A percentile compares a stretch with the other conserved stretches of the same genome.
phyloP scores from a whole-genome alignment of 2,113 vertebrate species.

The Toxostoma redivivum region DNA sequence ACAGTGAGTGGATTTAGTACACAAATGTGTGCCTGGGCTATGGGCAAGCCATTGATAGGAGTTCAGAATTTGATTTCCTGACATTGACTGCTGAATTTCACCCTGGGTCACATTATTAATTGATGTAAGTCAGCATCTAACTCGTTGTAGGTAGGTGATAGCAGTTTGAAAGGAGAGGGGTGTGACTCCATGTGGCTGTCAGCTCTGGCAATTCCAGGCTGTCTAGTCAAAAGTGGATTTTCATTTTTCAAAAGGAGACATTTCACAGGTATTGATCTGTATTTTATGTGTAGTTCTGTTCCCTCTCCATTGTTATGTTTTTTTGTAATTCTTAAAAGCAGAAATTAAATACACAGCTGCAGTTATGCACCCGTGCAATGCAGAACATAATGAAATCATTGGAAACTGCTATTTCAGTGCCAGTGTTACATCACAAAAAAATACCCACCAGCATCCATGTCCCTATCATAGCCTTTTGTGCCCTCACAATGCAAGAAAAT shows the following conservation, averaged over 20 bases:
- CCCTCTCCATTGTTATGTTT: neutral
- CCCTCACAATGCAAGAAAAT: neutral
- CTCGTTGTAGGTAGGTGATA: neutral
- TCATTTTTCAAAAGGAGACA: neutral
- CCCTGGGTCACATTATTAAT: neutral
- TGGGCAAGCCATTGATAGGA: neutral
- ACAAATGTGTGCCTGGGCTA: neutral
- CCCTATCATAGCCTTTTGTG: neutral
- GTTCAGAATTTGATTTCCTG: neutral
- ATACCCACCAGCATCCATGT: neutral
- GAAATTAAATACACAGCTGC: neutral
- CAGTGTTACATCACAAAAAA: neutral
- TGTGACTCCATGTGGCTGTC: neutral
- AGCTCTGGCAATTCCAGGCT: neutral
- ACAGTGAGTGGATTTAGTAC: conserved; percentile 11
- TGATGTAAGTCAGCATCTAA: neutral
- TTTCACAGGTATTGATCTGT: neutral
- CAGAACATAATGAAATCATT: neutral
- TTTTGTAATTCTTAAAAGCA: neutral
- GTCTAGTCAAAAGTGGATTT: neutral
- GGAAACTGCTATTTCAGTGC: neutral
- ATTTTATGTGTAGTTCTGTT: neutral
- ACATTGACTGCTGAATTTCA: neutral
- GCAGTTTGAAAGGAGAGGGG: neutral
- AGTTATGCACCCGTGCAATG: neutral